Evolutionary conservation across 1,140 invertebrate genomes (phyloP).

Genomic region (Mycetomoellerius zeteki): DNA sequence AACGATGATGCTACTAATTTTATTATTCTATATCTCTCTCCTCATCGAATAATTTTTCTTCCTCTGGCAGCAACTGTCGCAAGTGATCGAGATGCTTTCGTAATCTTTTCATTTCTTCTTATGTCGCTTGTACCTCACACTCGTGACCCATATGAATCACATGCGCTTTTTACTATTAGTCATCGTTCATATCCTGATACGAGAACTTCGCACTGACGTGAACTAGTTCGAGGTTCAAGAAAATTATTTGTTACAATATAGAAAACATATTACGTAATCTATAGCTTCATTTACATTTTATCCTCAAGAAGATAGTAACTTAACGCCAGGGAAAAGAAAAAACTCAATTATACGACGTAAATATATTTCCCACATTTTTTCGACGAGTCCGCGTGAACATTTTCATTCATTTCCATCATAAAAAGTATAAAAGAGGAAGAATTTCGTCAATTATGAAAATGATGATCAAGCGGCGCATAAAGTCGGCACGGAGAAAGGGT

Average conservation of each 20-base stretch:
- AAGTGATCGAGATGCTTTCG: not conserved
- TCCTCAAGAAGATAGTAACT: not conserved
- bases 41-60: not conserved
- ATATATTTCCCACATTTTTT: not conserved
- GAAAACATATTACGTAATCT: conserved; percentile 16
- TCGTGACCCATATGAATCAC: conserved; percentile 46
- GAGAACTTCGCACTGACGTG: conserved; percentile 13
- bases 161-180: not conserved
- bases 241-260: conserved; percentile 29
- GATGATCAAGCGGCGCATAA: conserved; percentile 14
- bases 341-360: not conserved
- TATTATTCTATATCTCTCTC: not conserved
- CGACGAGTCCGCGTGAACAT: not conserved
- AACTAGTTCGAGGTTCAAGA: conserved; percentile 45
- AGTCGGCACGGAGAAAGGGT: conserved; percentile 64
- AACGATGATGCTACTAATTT: conserved; percentile 22
- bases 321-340: not conserved
- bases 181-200: not conserved
- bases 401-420: not conserved
- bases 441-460: conserved; percentile 23
- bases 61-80: not conserved
- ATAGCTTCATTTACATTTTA: conserved; percentile 8
- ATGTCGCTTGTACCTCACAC: not conserved
- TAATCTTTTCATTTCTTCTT: conserved; percentile 19
- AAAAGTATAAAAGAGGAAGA: not conserved